Evolutionary conservation across 2,797 vertebrate species (phyloP).

Genomic region (Myripristis murdjan): DNA sequence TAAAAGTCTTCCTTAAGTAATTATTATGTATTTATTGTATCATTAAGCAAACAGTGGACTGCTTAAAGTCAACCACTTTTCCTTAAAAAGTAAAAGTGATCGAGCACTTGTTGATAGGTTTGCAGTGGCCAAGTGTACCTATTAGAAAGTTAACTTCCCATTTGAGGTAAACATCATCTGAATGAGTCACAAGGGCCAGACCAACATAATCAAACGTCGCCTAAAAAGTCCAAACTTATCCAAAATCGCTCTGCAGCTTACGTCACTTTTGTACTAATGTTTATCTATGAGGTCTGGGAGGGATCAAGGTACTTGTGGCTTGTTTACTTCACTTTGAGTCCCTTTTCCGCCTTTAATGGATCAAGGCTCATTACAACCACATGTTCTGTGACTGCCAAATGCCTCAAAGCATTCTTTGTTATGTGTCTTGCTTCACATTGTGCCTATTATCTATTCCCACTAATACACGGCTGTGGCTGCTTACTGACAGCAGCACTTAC

Average conservation of each 20-base stretch:
- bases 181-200: conserved; percentile 11
- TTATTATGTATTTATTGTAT: too few relatives aligned
- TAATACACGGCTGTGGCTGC: conserved; percentile 6
- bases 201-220: conserved; percentile 25
- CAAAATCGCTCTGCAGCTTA: conserved; percentile 18
- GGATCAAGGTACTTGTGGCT: conserved; percentile 49
- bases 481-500: conserved; percentile 16
- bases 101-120: too few relatives aligned
- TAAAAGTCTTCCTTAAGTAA: too few relatives aligned
- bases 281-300: conserved; percentile 52
- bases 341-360: conserved; percentile 41
- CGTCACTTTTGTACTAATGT: conserved; percentile 38
- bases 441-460: conserved; percentile 38
- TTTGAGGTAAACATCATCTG: conserved; percentile 1
- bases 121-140: too few relatives aligned
- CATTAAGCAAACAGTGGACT: too few relatives aligned
- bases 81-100: too few relatives aligned
- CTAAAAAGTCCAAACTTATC: conserved; percentile 23
- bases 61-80: too few relatives aligned
- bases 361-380: conserved; percentile 66
- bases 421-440: conserved; percentile 46
- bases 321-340: conserved; percentile 59
- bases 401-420: conserved; percentile 44
- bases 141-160: too few relatives aligned
- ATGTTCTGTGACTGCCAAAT: conserved; percentile 51